Evolutionary conservation across 2,888 invertebrate genomes (phyloP), one percentile per base, ranked within the genome.

Genomic region (Cephus spinipes): DNA sequence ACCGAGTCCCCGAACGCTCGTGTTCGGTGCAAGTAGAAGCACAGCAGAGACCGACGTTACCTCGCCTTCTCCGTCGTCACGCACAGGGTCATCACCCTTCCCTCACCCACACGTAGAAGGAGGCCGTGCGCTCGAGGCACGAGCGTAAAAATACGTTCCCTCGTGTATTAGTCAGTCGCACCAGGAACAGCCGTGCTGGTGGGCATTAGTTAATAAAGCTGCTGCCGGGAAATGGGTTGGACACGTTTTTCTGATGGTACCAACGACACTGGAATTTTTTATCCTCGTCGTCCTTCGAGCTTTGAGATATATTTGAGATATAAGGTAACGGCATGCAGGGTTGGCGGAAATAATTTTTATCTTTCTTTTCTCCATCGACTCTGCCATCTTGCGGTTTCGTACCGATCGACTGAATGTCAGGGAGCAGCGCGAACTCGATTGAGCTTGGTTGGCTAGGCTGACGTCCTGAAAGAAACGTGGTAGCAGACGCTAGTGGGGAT

Each of bases 41-140:
- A 23, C 36, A 23, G 31, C 12, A 31, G 71, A 31, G 71, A 11
- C 15, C 71, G 31, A 71, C 33, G 4, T 33, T 71, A 31, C 71
- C 71, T 71, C 71, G 32, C 12, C 71, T 32, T 33, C 71, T 71
- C 71, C 71, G 33, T 31, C 71, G 71, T 71, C 71, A 71, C 71
- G 71, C 71, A 71, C 71, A 71, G 71, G 71, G 71, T 71, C 71
- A 71, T 71, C 71, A 71, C 71, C 71, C 71, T 71, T 71, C 71
- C 71, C 33, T 71, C 33, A 31, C 33, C 71, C 55, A 55, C 55
- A 55, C 55, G 55, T 9, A 55, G 36, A 2, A 55, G 36, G 55
- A 23, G 23, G 23, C 55, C 55, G 15, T 55, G 55, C 55, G 55
- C 55, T 55, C 23, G 55, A 23, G 55, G 55, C 55, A 6, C 55